phyloP scores from a whole-genome alignment of 2,113 vertebrate genomes.

The Gopherus evgoodei region DNA sequence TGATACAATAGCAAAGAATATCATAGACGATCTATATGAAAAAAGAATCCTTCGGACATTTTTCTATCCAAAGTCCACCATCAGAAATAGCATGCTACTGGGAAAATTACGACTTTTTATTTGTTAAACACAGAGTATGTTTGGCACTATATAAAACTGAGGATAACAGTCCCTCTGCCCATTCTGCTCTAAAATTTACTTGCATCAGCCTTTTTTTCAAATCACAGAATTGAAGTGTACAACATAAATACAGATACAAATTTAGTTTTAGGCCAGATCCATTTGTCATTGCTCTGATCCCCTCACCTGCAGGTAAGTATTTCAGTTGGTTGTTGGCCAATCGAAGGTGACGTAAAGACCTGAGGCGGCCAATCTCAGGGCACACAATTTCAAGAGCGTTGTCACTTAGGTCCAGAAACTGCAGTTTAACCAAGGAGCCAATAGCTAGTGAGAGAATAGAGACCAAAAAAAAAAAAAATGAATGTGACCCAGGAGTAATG shows the following conservation, averaged over 20 bases:
- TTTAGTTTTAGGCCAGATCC: not conserved
- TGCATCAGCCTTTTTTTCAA: not conserved
- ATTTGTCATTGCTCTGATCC: not conserved
- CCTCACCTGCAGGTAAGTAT: slow-evolving; percentile 86
- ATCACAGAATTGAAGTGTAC: not conserved
- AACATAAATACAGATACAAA: not conserved
- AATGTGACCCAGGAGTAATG: slow-evolving; percentile 13
- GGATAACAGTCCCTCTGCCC: not conserved
- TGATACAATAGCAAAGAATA: slow-evolving; percentile 9
- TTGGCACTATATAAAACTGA: not conserved
- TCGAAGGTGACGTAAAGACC: slow-evolving; percentile 91
- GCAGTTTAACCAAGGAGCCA: slow-evolving; percentile 91
- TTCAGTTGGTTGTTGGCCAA: slow-evolving; percentile 94
- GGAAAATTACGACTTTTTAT: not conserved
- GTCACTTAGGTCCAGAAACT: slow-evolving; percentile 94
- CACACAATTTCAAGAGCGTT: slow-evolving; percentile 94
- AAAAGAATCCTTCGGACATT: not conserved
- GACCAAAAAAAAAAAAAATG: not conserved
- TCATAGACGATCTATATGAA: not conserved
- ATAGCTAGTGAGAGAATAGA: slow-evolving; percentile 86
- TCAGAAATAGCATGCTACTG: not conserved
- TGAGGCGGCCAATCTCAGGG: slow-evolving; percentile 93
- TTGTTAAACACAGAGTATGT: not conserved
- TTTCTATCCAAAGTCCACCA: not conserved
- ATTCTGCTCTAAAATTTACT: not conserved